phyloP scores from a whole-genome alignment of 2,797 vertebrate genomes.

The Enteromius viviparus region DNA sequence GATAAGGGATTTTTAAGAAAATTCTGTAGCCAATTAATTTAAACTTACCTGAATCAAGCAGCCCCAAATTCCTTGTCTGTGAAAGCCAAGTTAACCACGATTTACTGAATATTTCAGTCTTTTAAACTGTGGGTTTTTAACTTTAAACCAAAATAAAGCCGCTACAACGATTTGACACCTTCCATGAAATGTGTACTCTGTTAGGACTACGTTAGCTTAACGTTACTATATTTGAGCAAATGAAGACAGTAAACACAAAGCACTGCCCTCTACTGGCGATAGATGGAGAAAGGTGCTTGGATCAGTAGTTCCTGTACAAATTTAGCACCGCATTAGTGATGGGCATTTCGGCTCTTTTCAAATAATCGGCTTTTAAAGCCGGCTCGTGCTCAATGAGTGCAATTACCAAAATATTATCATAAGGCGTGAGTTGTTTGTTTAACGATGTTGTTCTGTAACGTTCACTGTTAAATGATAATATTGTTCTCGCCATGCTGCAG shows the following conservation, averaged over 20 bases:
- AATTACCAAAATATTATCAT: neutral
- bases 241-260: neutral
- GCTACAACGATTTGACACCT: neutral
- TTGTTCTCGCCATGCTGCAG: no score
- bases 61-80: neutral
- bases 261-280: constrained; percentile 2
- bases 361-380: no score
- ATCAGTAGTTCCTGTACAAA: no score
- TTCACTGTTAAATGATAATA: no score
- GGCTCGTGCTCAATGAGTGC: no score
- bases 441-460: no score
- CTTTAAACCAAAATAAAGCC: neutral
- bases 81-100: neutral
- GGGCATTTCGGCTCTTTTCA: no score
- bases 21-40: no score
- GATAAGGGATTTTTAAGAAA: no score
- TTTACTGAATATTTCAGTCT: neutral
- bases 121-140: neutral
- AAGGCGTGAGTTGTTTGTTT: no score
- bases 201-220: neutral
- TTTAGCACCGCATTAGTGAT: no score
- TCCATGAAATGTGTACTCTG: neutral
- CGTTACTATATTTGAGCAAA: neutral
- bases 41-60: neutral
- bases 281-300: neutral